Conservation (phyloP, 2,888 invertebrate species). For the Nysson spinosus region DNA sequence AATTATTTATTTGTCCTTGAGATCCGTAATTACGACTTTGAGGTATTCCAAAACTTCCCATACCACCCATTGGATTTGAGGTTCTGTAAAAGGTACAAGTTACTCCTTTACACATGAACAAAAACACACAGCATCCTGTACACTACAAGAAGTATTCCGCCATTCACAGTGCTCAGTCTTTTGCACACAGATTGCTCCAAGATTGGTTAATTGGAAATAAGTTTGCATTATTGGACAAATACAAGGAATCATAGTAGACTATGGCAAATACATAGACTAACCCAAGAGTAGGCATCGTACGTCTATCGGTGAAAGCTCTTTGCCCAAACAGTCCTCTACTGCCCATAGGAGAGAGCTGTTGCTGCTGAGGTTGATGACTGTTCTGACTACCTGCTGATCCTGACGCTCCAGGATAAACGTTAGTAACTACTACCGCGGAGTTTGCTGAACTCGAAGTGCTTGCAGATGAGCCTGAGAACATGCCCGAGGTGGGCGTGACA, state of each 20-base stretch:
- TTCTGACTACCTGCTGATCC: constrained; percentile 77
- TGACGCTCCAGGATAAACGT: constrained; percentile 72
- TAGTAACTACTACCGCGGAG: constrained; percentile 74
- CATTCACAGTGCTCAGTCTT: too few relatives aligned
- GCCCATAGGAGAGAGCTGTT: constrained; percentile 81
- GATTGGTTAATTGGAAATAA: too few relatives aligned
- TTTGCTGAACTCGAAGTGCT: constrained; percentile 73
- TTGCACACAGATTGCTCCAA: too few relatives aligned
- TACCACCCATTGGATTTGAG: constrained; percentile 81
- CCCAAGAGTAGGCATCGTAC: constrained; percentile 81
- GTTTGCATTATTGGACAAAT: not conserved
- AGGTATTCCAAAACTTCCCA: constrained; percentile 83
- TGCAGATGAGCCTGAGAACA: constrained; percentile 80
- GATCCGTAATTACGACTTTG: constrained; percentile 79
- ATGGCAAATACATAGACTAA: constrained; percentile 68
- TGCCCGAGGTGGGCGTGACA: constrained; percentile 85
- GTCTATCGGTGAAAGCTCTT: constrained; percentile 87
- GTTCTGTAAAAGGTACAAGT: constrained; percentile 77
- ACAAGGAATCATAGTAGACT: not conserved
- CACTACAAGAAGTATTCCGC: too few relatives aligned
- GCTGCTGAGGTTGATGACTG: constrained; percentile 77
- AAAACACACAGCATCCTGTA: too few relatives aligned
- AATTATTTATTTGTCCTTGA: constrained; percentile 79
- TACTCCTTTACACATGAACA: too few relatives aligned
- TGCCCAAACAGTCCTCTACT: constrained; percentile 86